Conservation (phyloP, 1,140 invertebrate genomes). For the Pogonomyrmex californicus region DNA sequence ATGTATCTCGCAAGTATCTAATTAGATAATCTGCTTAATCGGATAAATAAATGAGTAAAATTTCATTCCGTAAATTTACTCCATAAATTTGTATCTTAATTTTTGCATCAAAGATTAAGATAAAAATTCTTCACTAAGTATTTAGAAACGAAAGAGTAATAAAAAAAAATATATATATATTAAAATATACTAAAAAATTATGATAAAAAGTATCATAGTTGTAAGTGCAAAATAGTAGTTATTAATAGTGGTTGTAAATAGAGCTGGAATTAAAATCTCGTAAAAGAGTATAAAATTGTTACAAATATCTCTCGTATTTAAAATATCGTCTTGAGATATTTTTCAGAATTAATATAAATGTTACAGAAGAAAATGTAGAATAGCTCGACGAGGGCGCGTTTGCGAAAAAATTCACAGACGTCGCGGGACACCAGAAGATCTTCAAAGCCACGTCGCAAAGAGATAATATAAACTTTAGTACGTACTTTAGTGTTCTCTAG, state of each 20-base stretch:
- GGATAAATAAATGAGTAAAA: neutral
- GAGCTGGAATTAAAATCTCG: neutral
- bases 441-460: neutral
- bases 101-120: neutral
- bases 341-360: neutral
- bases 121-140: neutral
- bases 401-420: neutral
- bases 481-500: neutral
- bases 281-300: neutral
- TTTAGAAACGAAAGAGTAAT: neutral
- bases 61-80: neutral
- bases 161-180: too few species aligned
- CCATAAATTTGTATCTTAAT: neutral
- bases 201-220: neutral
- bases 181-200: neutral
- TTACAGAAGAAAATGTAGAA: neutral
- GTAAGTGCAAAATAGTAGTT: neutral
- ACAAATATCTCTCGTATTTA: neutral
- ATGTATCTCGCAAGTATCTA: too few species aligned
- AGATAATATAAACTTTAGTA: neutral
- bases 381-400: neutral
- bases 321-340: neutral
- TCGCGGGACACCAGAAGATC: neutral
- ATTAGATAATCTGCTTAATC: neutral
- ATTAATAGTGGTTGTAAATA: neutral